Evolutionary conservation across 2,888 invertebrate species (phyloP).

Genomic region (Lissonota sp.): DNA sequence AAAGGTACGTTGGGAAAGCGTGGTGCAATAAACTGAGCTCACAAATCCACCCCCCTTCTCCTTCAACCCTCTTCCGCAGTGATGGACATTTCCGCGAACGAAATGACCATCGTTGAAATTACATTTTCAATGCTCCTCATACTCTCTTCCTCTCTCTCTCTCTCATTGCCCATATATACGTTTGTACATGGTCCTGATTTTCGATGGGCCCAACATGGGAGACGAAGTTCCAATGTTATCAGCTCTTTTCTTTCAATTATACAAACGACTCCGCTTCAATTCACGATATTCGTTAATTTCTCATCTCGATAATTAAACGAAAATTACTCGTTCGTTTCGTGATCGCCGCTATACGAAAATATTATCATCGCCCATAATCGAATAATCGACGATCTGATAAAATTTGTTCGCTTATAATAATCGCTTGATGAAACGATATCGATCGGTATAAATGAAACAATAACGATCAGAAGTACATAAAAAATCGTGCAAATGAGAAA

Average conservation of each 20-base stretch:
- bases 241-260: conserved; percentile 15
- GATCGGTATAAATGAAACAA: no score
- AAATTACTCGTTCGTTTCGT: neutral
- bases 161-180: neutral
- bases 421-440: no score
- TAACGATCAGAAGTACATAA: no score
- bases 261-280: neutral
- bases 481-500: no score
- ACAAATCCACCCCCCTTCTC: neutral
- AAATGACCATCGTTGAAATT: conserved; percentile 44
- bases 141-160: neutral
- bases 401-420: no score
- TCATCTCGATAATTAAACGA: neutral
- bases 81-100: conserved; percentile 47
- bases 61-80: neutral
- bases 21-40: conserved; percentile 32
- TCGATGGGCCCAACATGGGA: conserved; percentile 7
- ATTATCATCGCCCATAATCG: no score
- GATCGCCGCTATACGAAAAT: no score
- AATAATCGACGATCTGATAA: no score
- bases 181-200: conserved; percentile 6
- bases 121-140: conserved; percentile 26
- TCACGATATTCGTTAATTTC: conserved; percentile 1
- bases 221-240: conserved; percentile 15
- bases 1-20: conserved; percentile 21